Conservation (phyloP, 2,113 vertebrate species). For the Euleptes europaea region DNA sequence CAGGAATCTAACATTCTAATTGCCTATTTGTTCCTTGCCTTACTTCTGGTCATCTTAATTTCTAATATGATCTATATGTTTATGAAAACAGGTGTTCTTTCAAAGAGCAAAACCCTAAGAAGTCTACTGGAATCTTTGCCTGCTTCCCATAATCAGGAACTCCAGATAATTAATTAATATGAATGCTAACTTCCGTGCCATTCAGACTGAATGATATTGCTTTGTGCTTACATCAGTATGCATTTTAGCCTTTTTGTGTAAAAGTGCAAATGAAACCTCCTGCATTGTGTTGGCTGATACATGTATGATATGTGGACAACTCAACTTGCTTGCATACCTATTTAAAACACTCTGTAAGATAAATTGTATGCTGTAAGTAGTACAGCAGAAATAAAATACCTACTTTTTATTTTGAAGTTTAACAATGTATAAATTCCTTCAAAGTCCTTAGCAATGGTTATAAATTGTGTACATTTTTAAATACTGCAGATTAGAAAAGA, state of each 20-base stretch:
- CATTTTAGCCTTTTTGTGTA: slow-evolving; percentile 61
- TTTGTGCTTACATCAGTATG: slow-evolving; percentile 65
- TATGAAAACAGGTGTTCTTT: slow-evolving; percentile 87
- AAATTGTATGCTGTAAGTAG: slow-evolving; percentile 64
- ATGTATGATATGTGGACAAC: slow-evolving; percentile 63
- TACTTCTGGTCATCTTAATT: neutral
- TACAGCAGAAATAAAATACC: slow-evolving; percentile 53
- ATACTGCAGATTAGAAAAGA: slow-evolving; percentile 70
- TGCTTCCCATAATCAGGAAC: slow-evolving; percentile 64
- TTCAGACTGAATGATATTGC: slow-evolving; percentile 67
- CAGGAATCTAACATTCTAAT: neutral
- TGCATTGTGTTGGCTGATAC: slow-evolving; percentile 46
- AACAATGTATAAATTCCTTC: slow-evolving; percentile 68
- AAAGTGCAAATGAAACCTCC: slow-evolving; percentile 53
- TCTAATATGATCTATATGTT: neutral
- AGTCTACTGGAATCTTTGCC: slow-evolving; percentile 72
- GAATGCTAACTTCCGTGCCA: slow-evolving; percentile 71
- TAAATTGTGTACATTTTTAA: slow-evolving; percentile 73
- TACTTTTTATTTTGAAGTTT: slow-evolving; percentile 74
- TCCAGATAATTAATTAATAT: slow-evolving; percentile 75
- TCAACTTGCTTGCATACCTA: slow-evolving; percentile 60
- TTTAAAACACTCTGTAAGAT: slow-evolving; percentile 59
- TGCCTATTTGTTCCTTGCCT: neutral
- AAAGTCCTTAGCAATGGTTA: slow-evolving; percentile 66
- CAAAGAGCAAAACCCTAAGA: slow-evolving; percentile 92